A percentile compares a stretch with the other conserved stretches of the same genome.
Evolutionary conservation across 2,888 invertebrate genomes (phyloP).

Genomic region (Neoitamus cyanurus): DNA sequence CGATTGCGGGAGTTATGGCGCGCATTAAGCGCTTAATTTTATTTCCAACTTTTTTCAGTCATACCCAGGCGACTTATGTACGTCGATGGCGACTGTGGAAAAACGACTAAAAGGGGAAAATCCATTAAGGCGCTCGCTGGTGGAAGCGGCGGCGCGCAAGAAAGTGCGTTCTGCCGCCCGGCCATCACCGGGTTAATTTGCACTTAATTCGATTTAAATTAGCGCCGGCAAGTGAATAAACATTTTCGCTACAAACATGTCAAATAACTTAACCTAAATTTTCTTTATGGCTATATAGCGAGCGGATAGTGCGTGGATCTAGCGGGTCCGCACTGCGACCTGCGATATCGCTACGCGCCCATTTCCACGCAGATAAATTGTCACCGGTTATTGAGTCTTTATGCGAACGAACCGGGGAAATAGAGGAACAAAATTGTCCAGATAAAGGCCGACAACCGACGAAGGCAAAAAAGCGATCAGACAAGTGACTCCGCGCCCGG

Average conservation of each 20-base stretch:
- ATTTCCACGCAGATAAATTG: slow-evolving; percentile 15
- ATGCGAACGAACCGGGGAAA: slow-evolving; percentile 16
- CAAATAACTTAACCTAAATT: slow-evolving; percentile 44
- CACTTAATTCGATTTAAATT: slow-evolving; percentile 44
- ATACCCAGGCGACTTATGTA: not conserved
- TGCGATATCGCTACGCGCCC: not conserved
- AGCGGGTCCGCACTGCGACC: not conserved
- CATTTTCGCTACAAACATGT: slow-evolving; percentile 31
- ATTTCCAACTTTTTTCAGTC: not conserved
- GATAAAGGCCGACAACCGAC: not conserved
- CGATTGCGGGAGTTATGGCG: not conserved
- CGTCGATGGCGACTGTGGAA: not conserved
- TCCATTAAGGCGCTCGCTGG: not conserved
- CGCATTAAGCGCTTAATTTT: slow-evolving; percentile 31
- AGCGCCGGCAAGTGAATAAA: slow-evolving; percentile 20
- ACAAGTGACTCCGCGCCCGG: not conserved
- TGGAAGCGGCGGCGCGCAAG: not conserved
- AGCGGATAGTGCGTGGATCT: not conserved
- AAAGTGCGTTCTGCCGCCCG: not conserved
- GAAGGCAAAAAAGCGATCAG: not conserved
- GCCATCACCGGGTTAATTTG: slow-evolving; percentile 31
- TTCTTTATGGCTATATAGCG: slow-evolving; percentile 24
- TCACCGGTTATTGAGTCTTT: slow-evolving; percentile 38
- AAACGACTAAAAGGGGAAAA: not conserved
- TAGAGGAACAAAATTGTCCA: slow-evolving; percentile 12